Base-by-base conservation (phyloP, 2,888 invertebrate genomes). In the Esperia sulphurella region DNA sequence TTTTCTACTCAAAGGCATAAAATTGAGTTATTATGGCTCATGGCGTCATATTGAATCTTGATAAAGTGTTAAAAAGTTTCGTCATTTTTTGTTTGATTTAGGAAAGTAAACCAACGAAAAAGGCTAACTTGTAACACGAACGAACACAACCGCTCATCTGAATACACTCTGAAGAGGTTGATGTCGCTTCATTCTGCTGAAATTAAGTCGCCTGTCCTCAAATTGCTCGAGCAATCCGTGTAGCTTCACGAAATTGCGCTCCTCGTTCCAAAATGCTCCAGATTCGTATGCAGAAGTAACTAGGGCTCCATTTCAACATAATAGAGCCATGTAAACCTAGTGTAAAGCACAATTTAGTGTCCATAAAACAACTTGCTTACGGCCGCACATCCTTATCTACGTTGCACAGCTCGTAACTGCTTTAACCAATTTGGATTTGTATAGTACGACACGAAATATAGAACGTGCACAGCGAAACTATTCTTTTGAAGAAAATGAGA, bases 241-340 rank as follows among this genome's bases (percentile, higher is more conserved):
- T 9, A 37, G 33, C 28, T 41, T 40, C 31, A 39, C n/a, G 39
- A 41, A 35, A 28, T 35, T 42, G 46, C 14, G 35, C 37, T 35
- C 53, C 50, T 42, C 46, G 50, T 59, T 57, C 50, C 50, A 52
- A 58, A 53, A 54, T 49, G 54, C 47, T 57, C 52, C 46, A 58
- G 54, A 68, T 69, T 55, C 58, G 50, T 59, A 61, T 57, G 53
- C 48, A 55, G 52, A 48, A 57, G 55, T 55, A 62, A 58, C 43
- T 57, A 59, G 55, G 46, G 48, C 49, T 51, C 48, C 54, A 58
- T 59, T 63, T 55, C 53, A 51, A 53, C 57, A 49, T 52, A 54
- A 60, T 53, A 44, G 48, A 51, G 40, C 42, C 46, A 46, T 54
- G 55, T 41, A 43, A 37, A 41, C 41, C 50, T 46, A 46, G 42